A percentile compares a stretch with the other conserved stretches of the same genome.
Evolutionary conservation across 2,888 invertebrate species (phyloP).

Genomic region (Drosophila borborema): DNA sequence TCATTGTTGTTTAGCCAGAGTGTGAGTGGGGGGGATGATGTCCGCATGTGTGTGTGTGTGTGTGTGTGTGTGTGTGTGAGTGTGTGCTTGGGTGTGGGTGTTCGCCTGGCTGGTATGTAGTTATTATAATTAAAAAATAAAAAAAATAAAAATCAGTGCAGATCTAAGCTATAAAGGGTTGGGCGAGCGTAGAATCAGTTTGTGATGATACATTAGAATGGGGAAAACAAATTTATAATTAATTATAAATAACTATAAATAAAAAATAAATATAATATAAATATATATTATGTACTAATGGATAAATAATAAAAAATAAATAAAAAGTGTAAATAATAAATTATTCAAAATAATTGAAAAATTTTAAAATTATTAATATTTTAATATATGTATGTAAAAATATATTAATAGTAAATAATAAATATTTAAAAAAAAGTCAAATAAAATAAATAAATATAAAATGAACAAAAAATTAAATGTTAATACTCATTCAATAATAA

Average conservation of each 20-base stretch:
- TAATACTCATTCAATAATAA: no score
- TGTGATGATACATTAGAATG: conserved; percentile 19
- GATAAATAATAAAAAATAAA: no score
- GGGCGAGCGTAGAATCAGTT: conserved; percentile 6
- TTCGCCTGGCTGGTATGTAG: conserved; percentile 55
- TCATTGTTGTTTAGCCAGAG: conserved; percentile 49
- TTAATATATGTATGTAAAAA: no score
- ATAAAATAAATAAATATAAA: no score
- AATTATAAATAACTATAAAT: neutral
- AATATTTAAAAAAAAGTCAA: no score
- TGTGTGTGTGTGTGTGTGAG: conserved; percentile 10
- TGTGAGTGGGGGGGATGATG: conserved; percentile 1
- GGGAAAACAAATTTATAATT: neutral
- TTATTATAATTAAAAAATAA: conserved; percentile 74
- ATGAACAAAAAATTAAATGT: no score
- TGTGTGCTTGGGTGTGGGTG: conserved; percentile 18
- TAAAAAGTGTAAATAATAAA: no score
- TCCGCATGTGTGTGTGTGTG: conserved; percentile 21
- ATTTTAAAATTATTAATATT: no score
- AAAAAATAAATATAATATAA: no score
- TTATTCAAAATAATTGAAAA: no score
- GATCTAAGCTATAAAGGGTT: conserved; percentile 13
- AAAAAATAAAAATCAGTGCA: conserved; percentile 58
- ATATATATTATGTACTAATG: no score
- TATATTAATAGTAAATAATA: no score